Conservation (phyloP, 2,797 vertebrate genomes). For the Stomatorhinus walkeri region DNA sequence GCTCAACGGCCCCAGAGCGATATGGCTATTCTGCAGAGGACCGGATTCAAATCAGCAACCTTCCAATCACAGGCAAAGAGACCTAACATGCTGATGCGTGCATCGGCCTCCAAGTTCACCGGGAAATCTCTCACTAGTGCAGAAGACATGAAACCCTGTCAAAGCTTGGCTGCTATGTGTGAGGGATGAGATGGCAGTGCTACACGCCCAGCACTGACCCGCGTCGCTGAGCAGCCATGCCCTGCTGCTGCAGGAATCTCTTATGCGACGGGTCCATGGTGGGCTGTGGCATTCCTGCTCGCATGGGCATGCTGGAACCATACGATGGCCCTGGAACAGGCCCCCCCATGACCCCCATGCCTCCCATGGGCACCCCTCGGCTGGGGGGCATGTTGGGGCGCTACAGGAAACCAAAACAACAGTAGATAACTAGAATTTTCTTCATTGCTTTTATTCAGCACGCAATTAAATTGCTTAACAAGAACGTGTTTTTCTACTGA, state of each 20-base stretch:
- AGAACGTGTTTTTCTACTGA: background rate
- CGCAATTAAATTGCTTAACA: background rate
- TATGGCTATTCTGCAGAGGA: background rate
- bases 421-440: background rate
- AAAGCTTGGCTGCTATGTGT: background rate
- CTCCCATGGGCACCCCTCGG: constrained; percentile 71
- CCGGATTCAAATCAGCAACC: background rate
- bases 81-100: background rate
- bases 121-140: background rate
- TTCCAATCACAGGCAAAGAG: background rate
- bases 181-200: background rate
- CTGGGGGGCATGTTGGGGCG: constrained; percentile 73
- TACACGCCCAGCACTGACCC: constrained; percentile 63
- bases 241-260: constrained; percentile 76
- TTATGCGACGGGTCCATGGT: constrained; percentile 85
- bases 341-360: constrained; percentile 73
- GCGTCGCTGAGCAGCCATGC: constrained; percentile 67
- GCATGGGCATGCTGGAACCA: constrained; percentile 68
- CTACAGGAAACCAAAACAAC: constrained; percentile 47
- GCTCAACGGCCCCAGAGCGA: background rate
- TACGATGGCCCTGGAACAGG: constrained; percentile 77
- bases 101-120: background rate
- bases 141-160: background rate
- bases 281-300: constrained; percentile 77
- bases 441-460: background rate